These are phyloP conservation scores for Hydropotes inermis DNA, from an alignment of 2,113 vertebrate species.

Conservation along the genomic window DNA sequence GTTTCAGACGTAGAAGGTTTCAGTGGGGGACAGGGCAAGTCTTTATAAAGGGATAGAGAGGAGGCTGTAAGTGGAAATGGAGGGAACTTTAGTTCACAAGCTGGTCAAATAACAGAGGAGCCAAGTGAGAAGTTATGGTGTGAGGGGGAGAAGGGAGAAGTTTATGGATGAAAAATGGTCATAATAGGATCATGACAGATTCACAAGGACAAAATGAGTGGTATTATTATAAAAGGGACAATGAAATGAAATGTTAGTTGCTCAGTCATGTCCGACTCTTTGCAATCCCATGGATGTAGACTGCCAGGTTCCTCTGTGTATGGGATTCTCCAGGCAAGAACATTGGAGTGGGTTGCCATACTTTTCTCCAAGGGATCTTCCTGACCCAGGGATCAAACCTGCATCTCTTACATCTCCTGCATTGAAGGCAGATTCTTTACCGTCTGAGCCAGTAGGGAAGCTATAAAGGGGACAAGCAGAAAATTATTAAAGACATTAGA, in stretches of 20 bases:
- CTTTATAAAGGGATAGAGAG: neutral
- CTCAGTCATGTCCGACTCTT: neutral
- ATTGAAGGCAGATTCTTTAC: neutral
- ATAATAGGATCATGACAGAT: neutral
- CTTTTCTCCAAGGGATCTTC: neutral
- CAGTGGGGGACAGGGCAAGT: neutral
- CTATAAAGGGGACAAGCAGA: neutral
- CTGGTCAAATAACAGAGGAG: neutral
- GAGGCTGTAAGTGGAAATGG: neutral
- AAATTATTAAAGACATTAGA: neutral
- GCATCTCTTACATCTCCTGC: neutral
- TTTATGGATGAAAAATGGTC: neutral
- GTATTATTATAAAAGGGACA: neutral
- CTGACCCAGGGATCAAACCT: neutral
- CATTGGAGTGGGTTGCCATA: neutral
- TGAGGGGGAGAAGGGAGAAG: neutral
- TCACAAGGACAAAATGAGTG: neutral
- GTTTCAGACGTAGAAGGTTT: neutral
- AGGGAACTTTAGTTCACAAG: neutral
- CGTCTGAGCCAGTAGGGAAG: neutral
- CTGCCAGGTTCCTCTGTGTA: neutral
- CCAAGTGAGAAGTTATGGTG: neutral
- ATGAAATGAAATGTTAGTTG: neutral
- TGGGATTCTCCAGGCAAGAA: neutral
- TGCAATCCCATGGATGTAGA: neutral